Evolutionary conservation across 2,888 invertebrate species (phyloP), one percentile per base, ranked within the genome.

Genomic region (Drosophila nr. fundita): DNA sequence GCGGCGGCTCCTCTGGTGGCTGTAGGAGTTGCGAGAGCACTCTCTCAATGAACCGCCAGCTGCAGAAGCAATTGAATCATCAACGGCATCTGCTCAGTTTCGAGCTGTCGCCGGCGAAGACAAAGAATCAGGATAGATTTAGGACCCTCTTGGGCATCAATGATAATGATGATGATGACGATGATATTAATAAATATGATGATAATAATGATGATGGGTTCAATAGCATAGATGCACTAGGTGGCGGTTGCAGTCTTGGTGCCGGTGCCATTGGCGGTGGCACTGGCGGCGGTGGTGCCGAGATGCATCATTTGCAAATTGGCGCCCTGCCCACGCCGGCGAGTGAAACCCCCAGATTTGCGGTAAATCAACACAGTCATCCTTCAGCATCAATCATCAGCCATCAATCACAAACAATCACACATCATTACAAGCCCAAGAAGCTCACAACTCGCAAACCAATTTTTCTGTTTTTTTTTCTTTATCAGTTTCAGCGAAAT

Each of bases 311-410:
- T 82, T 91, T 93, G 88, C 92, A 91, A 90, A 92, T 93, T 89
- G 93, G 93, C 87, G 93, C 93, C 82, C 91, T 93, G 90, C 93
- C 93, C 78, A 93, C 93, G 85, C 93, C 93, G 90, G 93, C 93
- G 89, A 93, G 93, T 90, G 93, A 93, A 87, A 93, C 92, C 86
- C 92, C 93, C 88, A 90, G 91, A 93, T 92, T 93, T 92, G 93
- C 93, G 93, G 93, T 93, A 93, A 93, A 92, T 86, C 87, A 88
- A 86, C 73, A 74, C 76, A 62, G 62, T 48, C 58, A 66, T 60
- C 68, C 30, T 57, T 54, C 68, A 68, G 42, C 53, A 30, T 69
- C 69, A 53, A 68, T 52, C 55, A 61, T 40, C 40, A n/a, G 58
- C 61, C 15, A 61, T 57, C 58, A 52, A 45, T 58, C 55, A 53